These are phyloP conservation scores for Sebastes vulpes DNA, from an alignment of 2,797 vertebrate species.

Conservation along the genomic window DNA sequence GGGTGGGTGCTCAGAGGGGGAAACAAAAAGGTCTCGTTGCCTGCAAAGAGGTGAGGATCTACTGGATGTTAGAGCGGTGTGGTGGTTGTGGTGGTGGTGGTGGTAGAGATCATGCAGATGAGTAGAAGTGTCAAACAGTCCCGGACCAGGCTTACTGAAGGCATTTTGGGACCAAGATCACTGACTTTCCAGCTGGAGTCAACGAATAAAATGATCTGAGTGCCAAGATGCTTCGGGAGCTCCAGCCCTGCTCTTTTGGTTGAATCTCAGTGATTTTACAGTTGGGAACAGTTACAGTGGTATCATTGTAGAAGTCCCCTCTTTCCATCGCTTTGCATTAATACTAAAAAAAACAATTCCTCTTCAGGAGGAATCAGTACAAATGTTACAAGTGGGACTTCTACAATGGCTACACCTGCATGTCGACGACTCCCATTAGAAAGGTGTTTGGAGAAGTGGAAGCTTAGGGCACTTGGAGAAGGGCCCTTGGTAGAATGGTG, in stretches of 20 bases:
- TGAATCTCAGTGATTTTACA: neutral
- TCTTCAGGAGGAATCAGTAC: neutral
- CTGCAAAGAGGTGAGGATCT: constrained; percentile 67
- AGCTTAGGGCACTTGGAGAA: constrained; percentile 46
- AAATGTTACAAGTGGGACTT: constrained; percentile 22
- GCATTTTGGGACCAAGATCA: constrained; percentile 68
- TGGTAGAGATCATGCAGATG: constrained; percentile 80
- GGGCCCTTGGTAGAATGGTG: constrained; percentile 43
- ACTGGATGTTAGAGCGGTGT: constrained; percentile 66
- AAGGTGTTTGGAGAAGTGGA: constrained; percentile 49
- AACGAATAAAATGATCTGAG: constrained; percentile 50
- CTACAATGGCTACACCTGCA: constrained; percentile 33
- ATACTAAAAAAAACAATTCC: neutral
- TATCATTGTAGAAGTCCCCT: constrained; percentile 30
- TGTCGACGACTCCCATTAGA: constrained; percentile 28
- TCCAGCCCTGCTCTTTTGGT: constrained; percentile 67
- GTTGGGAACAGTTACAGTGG: neutral
- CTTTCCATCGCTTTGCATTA: neutral
- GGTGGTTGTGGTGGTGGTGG: constrained; percentile 66
- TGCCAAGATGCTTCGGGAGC: constrained; percentile 65
- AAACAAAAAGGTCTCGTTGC: constrained; percentile 50
- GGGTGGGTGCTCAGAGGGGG: constrained; percentile 23
- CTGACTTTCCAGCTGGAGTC: constrained; percentile 7
- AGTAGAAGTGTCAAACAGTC: constrained; percentile 82
- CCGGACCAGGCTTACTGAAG: constrained; percentile 69